Evolutionary conservation across 53 echinoderm and acorn worm species (phyloP), one percentile per base, ranked within the genome.

Genomic region (Henricia sp.): DNA sequence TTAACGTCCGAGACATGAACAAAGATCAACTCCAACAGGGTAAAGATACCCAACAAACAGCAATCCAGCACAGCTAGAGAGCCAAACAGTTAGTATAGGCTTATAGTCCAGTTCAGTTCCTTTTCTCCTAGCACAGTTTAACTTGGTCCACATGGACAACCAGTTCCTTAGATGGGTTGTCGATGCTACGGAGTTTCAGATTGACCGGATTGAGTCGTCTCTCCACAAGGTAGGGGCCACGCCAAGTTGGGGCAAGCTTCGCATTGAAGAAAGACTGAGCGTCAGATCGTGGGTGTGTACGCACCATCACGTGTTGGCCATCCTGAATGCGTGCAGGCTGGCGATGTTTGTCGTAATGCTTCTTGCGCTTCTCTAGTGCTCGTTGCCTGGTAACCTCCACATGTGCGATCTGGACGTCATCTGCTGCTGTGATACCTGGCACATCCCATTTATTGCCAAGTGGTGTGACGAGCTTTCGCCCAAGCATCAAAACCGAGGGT

Each of bases 191-290:
- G 12, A 88, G 57, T 16, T 41, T 56, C 26, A 82, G 48, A 14
- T 80, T 63, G 10, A 88, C 51, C 4, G 88, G 82, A 26, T 82
- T 80, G 23, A 62, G 43, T 3, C 23, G 39, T 14, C 48, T 4
- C 24, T 19, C 19, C 21, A 88, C 64, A 28, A 53, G 24, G 65
- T 11, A 82, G 13, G 72, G 89, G 11, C 83, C 89, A 20, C 72
- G 37, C 89, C 89, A 83, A 64, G 46, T 19, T 26, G 74, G 83
- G 19, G 68, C 74, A 14, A 89, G 67, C 42, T 89, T 83, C 0
- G 89, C 83, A 35, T 41, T 52, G 44, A 82, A 71, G 30, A 52
- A 52, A 32, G 37, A 67, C 19, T 33, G 28, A 19, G 71, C 37
- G 28, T 72, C 39, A 14, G 88, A 88, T 1, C 70, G 30, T 27